Evolutionary conservation across 2,113 vertebrate species (phyloP).

Genomic region (Tenrec ecaudatus): DNA sequence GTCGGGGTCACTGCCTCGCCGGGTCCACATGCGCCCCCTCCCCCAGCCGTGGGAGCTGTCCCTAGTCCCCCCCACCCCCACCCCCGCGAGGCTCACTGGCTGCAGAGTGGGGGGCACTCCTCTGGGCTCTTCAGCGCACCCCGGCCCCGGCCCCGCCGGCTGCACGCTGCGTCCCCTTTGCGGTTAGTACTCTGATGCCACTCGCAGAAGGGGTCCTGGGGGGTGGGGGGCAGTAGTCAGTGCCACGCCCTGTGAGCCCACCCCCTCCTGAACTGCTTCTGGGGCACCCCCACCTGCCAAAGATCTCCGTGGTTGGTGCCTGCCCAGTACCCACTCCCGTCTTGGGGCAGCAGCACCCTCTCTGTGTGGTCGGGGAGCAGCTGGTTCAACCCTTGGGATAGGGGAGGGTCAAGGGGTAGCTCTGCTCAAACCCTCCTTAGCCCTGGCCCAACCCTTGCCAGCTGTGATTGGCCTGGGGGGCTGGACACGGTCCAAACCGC

Average conservation of each 20-base stretch:
- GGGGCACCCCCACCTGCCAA: background rate
- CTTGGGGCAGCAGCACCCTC: background rate
- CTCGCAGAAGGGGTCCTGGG: constrained; percentile 93
- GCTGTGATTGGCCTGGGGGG: background rate
- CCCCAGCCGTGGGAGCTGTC: no score
- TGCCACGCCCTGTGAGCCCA: background rate
- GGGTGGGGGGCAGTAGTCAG: no score
- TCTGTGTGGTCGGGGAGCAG: background rate
- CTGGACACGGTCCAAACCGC: background rate
- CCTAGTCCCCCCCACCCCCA: no score
- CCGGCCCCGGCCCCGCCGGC: constrained; percentile 91
- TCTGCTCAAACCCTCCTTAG: background rate
- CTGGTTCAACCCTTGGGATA: background rate
- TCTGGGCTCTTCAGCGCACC: constrained; percentile 89
- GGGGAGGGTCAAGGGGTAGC: background rate
- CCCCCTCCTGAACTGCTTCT: background rate
- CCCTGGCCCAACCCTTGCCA: no score
- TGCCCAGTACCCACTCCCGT: background rate
- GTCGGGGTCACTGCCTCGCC: background rate
- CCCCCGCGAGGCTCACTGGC: constrained; percentile 88
- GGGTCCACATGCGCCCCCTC: no score
- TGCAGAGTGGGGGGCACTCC: constrained; percentile 92
- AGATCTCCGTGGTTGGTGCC: background rate
- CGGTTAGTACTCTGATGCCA: constrained; percentile 95
- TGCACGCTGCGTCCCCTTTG: constrained; percentile 94